Conservation (phyloP, 2,113 vertebrate genomes). For the Cryptomyrus ogoouensis region DNA sequence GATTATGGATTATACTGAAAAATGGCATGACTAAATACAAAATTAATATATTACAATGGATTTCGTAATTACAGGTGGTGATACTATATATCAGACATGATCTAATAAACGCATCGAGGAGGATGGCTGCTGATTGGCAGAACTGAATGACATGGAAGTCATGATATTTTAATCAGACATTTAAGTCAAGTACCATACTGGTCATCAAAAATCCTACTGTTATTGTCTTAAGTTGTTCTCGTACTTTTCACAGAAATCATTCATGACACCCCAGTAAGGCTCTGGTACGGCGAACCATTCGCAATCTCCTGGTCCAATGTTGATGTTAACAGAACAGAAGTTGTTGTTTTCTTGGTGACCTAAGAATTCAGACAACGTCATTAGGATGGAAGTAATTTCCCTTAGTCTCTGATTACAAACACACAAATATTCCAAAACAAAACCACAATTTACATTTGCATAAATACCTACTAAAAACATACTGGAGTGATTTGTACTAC, state of each 20-base stretch:
- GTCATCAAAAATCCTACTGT: not conserved
- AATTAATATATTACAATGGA: not conserved
- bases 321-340: conserved; percentile 97
- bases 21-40: not conserved
- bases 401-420: not conserved
- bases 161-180: conserved; percentile 9
- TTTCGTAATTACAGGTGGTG: not conserved
- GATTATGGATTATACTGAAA: not conserved
- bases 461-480: not conserved
- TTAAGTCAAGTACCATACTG: conserved; percentile 21
- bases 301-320: conserved; percentile 96
- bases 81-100: not conserved
- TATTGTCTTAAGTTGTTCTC: conserved; percentile 23
- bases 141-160: not conserved
- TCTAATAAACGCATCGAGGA: not conserved
- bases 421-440: not conserved
- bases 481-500: not conserved
- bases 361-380: conserved; percentile 36
- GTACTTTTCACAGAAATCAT: conserved; percentile 97
- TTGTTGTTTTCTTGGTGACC: conserved; percentile 99
- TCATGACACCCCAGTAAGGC: conserved; percentile 91
- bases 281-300: conserved; percentile 99
- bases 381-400: not conserved
- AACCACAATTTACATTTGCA: not conserved
- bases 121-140: not conserved